Base-by-base conservation (phyloP, 2,888 invertebrate genomes). In the Iselma pallidipennis region DNA sequence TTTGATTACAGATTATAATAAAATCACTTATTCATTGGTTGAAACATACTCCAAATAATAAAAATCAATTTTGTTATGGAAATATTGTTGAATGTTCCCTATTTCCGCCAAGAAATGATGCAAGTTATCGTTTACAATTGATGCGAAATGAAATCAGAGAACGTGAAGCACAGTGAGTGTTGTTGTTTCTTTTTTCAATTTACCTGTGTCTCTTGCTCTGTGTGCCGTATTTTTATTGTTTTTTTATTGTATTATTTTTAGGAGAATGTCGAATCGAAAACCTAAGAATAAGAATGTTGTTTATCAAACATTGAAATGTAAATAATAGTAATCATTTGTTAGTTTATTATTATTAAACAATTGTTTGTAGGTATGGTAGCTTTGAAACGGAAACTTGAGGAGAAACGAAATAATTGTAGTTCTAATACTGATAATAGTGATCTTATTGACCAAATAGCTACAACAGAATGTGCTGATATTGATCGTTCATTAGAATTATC, bases 301-400 rank as follows among this genome's bases (percentile, higher is more conserved):
- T 31, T 59, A 72, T 21, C 74, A 75, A 57, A 75, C 75, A 2
- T 61, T 75, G 19, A 74, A 73, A 72, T 75, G 75, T 74, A 66
- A 26, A 51, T 29, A 19, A 6, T 12, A 56, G 16, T 12, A n/a
- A 9, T 28, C 1, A 37, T 14, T 37, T 31, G 2, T 4, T n/a
- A 4, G n/a, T 1, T n/a, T 2, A 23, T 49, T 25, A 23, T 21
- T 25, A 25, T 54, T 54, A 9, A 28, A n/a, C 12, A 19, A 37
- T 4, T 10, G 6, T n/a, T 59, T 66, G 6, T 28, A 73, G 73
- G 71, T 61, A 74, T 74, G 74, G 65, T 74, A 42, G 68, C 72
- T 19, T 67, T 74, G 21, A 74, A 71, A 56, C 65, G 67, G 45
- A 74, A 74, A 58, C 49, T 74, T 16, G 68, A 55, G 14, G 60